These are phyloP conservation scores for Pteropus rufus DNA, from an alignment of 2,797 vertebrate species.

Conservation along the genomic window DNA sequence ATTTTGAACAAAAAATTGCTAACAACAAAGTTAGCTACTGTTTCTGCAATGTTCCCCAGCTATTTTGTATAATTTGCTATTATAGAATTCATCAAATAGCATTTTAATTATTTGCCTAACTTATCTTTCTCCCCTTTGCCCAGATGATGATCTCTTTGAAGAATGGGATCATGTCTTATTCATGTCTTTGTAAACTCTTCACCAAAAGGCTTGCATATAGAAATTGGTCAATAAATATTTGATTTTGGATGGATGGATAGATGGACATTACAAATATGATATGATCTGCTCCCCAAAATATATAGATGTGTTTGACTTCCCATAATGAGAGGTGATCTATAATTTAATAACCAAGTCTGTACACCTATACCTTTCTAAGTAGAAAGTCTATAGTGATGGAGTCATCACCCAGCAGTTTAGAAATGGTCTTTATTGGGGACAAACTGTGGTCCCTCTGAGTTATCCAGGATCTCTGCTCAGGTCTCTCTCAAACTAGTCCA, in stretches of 20 bases:
- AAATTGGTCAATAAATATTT: not conserved
- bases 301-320: not conserved
- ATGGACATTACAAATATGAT: not conserved
- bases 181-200: not conserved
- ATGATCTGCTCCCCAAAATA: not conserved
- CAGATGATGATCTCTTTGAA: not conserved
- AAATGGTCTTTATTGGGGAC: not conserved
- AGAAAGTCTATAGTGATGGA: not conserved
- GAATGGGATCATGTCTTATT: not conserved
- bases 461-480: not conserved
- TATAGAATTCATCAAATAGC: not conserved
- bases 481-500: not conserved
- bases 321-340: not conserved
- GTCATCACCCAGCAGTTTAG: not conserved
- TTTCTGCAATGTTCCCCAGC: not conserved
- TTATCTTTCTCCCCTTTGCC: not conserved
- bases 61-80: not conserved
- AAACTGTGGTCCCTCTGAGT: not conserved
- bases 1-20: not conserved
- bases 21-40: not conserved
- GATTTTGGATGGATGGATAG: not conserved
- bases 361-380: not conserved
- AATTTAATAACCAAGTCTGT: not conserved
- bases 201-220: not conserved
- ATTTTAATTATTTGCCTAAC: slow-evolving; percentile 7